Evolutionary conservation across 2,888 invertebrate genomes (phyloP), one percentile per base, ranked within the genome.

Genomic region (Pogonocherus hispidulus): DNA sequence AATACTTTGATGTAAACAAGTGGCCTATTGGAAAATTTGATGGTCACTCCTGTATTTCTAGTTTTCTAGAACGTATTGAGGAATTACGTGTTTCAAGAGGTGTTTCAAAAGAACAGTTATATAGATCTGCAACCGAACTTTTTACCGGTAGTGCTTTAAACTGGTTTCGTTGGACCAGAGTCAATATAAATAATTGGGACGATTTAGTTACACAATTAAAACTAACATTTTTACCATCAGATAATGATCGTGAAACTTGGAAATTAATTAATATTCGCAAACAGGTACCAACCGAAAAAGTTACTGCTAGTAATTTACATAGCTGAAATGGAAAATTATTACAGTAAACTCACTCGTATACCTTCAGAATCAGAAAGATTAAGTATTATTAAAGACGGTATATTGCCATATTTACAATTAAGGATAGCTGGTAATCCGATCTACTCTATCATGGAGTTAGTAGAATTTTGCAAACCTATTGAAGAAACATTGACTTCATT

Each of bases 241-340:
- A 59, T 23, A 4, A 20, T 0, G 63, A 62, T 41, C 62, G 56
- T 6, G 32, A 51, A 41, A 18, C 54, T 1, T 66, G 62, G 60
- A 55, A 66, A 27, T 18, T 35, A 9, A 55, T 66, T 55, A 46
- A 56, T 41, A n/a, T 41, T 49, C 32, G 62, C 8, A 62, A 56
- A 22, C 66, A 66, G 11, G 62, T 37, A 47, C 8, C 27, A 19
- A 49, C 35, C 51, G 56, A 56, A 19, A 3, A 14, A n/a, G 62
- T 62, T 16, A 56, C 44, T 44, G n/a, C n/a, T n/a, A n/a, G n/a
- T n/a, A n/a, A 67, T 67, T 51, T 67, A 27, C 51, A 56, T 62
- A 37, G 49, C 60, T 11, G 55, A 54, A 19, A 23, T 66, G 16
- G 60, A 54, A 27, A 55, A 54, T 16, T 22, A 62, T 4, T 67